Base-by-base conservation (phyloP, 2,113 vertebrate species). In the Oriolus oriolus region DNA sequence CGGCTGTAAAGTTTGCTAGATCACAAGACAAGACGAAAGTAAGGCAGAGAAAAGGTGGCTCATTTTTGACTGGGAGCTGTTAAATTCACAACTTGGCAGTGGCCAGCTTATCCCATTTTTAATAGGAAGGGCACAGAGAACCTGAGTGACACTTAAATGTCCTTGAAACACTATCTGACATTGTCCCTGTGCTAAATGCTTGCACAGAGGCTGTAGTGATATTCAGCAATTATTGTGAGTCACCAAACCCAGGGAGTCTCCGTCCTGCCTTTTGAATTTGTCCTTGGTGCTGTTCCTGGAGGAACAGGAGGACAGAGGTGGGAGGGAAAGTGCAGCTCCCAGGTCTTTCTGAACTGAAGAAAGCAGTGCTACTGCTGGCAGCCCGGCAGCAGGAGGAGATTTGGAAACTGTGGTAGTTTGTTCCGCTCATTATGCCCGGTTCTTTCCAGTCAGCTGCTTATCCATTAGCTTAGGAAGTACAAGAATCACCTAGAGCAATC, bases 401-500 rank as follows among this genome's bases (percentile, higher is more conserved):
- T 76, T 87, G 77, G 93, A 95, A 94, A 89, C 61, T 89, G 37
- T 1, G 5, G 26, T 90, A 61, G 70, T 96, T 94, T 96, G 70
- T 96, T 97, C 93, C 53, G 0, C 70, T 96, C 78, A 50, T 94
- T 87, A 87, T 85, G 44, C 81, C 78, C 70, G 42, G 84, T 89
- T 94, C 89, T 94, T 96, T 96, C 87, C 91, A 96, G 73, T 73
- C 84, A 85, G 63, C 47, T 94, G 81, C 75, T 94, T 90, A 74
- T 94, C 57, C 96, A 80, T 94, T 73, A 90, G 63, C 70, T 95
- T 61, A 89, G 87, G 84, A 96, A 83, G 87, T 65, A 91, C 77
- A 94, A 76, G 79, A 87, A 87, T 50, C 84, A 96, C 87, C 84
- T 89, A 89, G 70, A 82, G 89, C 59, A 61, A 54, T 87, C 78